Percentiles rank a stretch among this genome's conserved stretches.
phyloP scores from a whole-genome alignment of 1,140 invertebrate genomes.

The Elymnias hypermnestra region DNA sequence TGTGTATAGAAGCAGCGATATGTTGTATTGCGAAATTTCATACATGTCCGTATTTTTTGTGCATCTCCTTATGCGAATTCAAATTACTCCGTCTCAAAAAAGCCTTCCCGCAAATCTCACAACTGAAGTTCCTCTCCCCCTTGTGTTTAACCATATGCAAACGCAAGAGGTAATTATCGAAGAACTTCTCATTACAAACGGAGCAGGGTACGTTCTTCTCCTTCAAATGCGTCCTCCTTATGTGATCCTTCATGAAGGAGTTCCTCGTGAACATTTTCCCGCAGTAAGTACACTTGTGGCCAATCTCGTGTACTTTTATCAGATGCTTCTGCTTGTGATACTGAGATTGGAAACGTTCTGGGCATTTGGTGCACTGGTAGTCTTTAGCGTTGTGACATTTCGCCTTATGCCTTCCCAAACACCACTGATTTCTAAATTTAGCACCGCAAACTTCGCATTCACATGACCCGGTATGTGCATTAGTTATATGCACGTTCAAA shows the following conservation, averaged over 20 bases:
- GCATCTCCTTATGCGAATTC: conserved; percentile 52
- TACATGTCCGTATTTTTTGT: conserved; percentile 58
- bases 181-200: conserved; percentile 57
- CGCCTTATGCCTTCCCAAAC: conserved; percentile 45
- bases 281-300: conserved; percentile 56
- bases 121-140: conserved; percentile 78
- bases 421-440: conserved; percentile 55
- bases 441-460: conserved; percentile 48
- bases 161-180: conserved; percentile 52
- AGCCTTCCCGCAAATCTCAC: conserved; percentile 76
- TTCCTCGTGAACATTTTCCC: conserved; percentile 62
- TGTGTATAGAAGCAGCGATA: too few relatives aligned
- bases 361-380: conserved; percentile 55
- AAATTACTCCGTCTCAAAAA: conserved; percentile 76
- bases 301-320: conserved; percentile 52
- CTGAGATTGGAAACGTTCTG: conserved; percentile 48
- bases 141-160: conserved; percentile 81
- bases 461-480: conserved; percentile 40
- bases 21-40: background rate
- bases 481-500: conserved; percentile 49
- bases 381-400: conserved; percentile 51
- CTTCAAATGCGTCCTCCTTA: conserved; percentile 58
- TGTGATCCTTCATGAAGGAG: conserved; percentile 60
- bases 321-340: conserved; percentile 63
- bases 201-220: conserved; percentile 59